A percentile compares a stretch with the other conserved stretches of the same genome.
These are phyloP conservation scores for Chloropsis cyanopogon DNA, from an alignment of 2,113 vertebrate genomes.

Conservation along the genomic window DNA sequence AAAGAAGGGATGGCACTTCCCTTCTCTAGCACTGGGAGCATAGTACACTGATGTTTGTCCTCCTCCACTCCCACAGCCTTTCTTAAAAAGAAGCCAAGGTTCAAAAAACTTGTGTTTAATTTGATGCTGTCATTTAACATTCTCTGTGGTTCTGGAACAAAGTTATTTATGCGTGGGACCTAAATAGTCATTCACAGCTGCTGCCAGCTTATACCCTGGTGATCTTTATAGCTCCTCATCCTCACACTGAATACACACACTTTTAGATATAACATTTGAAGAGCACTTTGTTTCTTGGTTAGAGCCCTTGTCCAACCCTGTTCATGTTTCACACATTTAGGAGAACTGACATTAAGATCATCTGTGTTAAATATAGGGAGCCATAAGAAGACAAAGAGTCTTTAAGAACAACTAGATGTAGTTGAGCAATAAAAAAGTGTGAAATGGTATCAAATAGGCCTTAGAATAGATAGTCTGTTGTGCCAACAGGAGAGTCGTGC, in stretches of 20 bases:
- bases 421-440: neutral
- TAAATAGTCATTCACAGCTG: conserved; percentile 50
- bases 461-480: neutral
- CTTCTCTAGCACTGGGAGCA: neutral
- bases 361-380: neutral
- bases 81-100: neutral
- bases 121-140: conserved; percentile 20
- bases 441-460: neutral
- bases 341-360: neutral
- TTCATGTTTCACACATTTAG: neutral
- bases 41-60: neutral
- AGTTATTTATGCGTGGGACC: neutral
- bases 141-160: conserved; percentile 1
- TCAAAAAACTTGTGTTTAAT: neutral
- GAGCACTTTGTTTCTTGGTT: neutral
- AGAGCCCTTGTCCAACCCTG: neutral
- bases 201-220: neutral
- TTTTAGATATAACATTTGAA: conserved; percentile 8
- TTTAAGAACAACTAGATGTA: neutral
- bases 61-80: neutral
- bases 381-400: neutral
- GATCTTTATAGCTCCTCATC: conserved; percentile 11
- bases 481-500: neutral
- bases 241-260: neutral
- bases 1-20: neutral